Evolutionary conservation across 2,797 vertebrate species (phyloP).

Genomic region (Argyrosomus regius): DNA sequence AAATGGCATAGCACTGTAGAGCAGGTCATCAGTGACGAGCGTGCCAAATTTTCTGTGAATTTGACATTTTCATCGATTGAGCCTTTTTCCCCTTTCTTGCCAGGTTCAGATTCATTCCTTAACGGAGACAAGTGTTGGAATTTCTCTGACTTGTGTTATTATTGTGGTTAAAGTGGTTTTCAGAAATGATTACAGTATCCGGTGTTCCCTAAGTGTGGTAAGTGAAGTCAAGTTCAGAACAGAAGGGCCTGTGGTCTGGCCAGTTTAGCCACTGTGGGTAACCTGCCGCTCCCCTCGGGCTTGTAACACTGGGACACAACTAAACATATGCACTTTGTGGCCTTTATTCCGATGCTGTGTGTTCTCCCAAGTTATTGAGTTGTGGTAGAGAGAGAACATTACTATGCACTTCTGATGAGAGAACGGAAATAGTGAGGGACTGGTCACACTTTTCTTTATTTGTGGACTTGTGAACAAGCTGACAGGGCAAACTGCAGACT

Average conservation of each 20-base stretch:
- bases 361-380: background rate
- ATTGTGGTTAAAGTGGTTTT: slow-evolving; percentile 71
- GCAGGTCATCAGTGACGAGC: background rate
- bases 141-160: slow-evolving; percentile 61
- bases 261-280: slow-evolving; percentile 46
- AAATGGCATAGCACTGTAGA: background rate
- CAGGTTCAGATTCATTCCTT: slow-evolving; percentile 29
- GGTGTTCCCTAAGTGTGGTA: slow-evolving; percentile 56
- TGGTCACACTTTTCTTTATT: background rate
- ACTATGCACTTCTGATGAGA: background rate
- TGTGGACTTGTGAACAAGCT: slow-evolving; percentile 25
- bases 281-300: slow-evolving; percentile 48
- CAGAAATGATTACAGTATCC: slow-evolving; percentile 67
- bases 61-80: background rate
- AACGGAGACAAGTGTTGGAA: slow-evolving; percentile 15
- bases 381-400: slow-evolving; percentile 1
- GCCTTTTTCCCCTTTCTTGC: slow-evolving; percentile 6
- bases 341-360: slow-evolving; percentile 10
- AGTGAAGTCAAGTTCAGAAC: slow-evolving; percentile 62
- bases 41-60: background rate
- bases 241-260: slow-evolving; percentile 63
- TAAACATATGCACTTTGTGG: slow-evolving; percentile 15
- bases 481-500: slow-evolving; percentile 25
- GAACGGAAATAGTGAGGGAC: slow-evolving; percentile 8
- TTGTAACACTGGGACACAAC: slow-evolving; percentile 32